Percentiles rank a stretch among this genome's conserved stretches.
phyloP scores from a whole-genome alignment of 2,113 vertebrate genomes.

The Lynx canadensis region DNA sequence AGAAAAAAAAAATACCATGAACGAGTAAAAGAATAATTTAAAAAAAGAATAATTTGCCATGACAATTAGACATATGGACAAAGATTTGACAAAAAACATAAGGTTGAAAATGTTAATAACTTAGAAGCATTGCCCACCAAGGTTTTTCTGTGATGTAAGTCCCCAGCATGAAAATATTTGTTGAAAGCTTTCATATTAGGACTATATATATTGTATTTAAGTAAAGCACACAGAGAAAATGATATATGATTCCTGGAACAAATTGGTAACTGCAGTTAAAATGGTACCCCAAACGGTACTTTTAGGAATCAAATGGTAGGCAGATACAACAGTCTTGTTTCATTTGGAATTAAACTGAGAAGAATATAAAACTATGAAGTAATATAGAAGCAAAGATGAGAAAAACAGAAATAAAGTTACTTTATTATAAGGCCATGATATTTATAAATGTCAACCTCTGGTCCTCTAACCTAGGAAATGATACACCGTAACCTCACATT shows the following conservation, averaged over 20 bases:
- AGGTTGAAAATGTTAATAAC: not conserved
- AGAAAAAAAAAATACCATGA: not conserved
- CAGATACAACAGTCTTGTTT: not conserved
- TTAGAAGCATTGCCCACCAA: not conserved
- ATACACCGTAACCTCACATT: not conserved
- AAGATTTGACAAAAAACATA: not conserved
- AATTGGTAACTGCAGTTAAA: not conserved
- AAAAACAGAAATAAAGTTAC: not conserved
- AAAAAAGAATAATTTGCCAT: not conserved
- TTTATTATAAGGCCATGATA: not conserved
- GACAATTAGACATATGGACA: not conserved
- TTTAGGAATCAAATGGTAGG: not conserved
- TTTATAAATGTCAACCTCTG: slow-evolving; percentile 32
- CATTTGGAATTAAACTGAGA: slow-evolving; percentile 2
- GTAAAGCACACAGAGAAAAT: not conserved
- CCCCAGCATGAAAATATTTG: not conserved
- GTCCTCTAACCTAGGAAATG: not conserved
- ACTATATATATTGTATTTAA: not conserved
- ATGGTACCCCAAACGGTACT: not conserved
- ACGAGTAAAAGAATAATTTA: not conserved
- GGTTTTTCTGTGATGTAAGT: not conserved
- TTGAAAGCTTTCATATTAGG: not conserved
- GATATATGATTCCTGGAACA: not conserved
- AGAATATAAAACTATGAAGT: not conserved
- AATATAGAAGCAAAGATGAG: not conserved